Evolutionary conservation across 2,888 invertebrate species (phyloP), one percentile per base, ranked within the genome.

Genomic region (Lagria hirta): DNA sequence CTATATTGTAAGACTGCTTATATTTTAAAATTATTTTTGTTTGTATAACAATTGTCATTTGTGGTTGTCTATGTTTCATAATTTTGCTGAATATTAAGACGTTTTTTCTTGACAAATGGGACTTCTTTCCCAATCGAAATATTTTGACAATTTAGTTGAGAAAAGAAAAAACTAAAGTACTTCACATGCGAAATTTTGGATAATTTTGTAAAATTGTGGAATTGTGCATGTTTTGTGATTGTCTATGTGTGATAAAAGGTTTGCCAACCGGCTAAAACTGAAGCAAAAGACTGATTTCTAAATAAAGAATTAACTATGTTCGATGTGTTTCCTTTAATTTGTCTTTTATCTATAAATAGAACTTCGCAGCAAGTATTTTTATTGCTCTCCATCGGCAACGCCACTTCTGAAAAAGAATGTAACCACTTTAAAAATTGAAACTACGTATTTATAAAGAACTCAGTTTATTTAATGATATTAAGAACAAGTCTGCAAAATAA

Each of bases 231-330:
- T 65, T 57, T 61, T 66, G 64, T 67, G 67, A 68, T 68, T 65
- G 67, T 67, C 55, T 65, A 55, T 61, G 68, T 69, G 69, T 68
- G 68, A 69, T 68, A 69, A 59, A 62, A 59, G n/a, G 60, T 60
- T 61, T 54, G 60, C 60, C 61, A 46, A 51, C 51, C 48, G 57
- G 62, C 59, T 59, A 51, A 61, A 64, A 68, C 66, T 67, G 66
- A 65, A 55, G 59, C 60, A 66, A 66, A 69, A 69, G 69, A 69
- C 69, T 69, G 69, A 69, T 68, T 67, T 66, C 65, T 66, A 60
- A 62, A 61, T 67, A 66, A 65, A 48, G 37, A 44, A 22, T 38
- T 44, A 38, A 44, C 34, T 30, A 37, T n/a, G n/a, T n/a, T n/a
- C n/a, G n/a, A n/a, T n/a, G n/a, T n/a, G n/a, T n/a, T n/a, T n/a